Conservation (phyloP, 2,797 vertebrate species). For the Fringilla coelebs region DNA sequence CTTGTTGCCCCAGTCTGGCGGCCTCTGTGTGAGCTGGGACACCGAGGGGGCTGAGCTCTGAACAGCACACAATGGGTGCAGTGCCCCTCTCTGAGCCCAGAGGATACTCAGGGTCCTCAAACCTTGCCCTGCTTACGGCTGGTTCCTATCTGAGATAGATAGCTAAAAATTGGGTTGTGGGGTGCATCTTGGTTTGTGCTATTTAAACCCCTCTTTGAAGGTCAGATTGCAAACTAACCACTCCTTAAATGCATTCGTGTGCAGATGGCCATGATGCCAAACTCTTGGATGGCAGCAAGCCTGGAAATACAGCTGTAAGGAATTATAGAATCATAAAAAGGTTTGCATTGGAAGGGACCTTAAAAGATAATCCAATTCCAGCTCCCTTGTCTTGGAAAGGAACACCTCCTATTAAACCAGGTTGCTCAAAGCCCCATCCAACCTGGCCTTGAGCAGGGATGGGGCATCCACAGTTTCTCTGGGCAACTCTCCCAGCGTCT, state of each 20-base stretch:
- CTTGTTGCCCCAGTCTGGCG: rapidly evolving
- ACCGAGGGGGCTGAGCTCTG: background rate
- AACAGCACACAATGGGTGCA: rapidly evolving
- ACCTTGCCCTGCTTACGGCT: background rate
- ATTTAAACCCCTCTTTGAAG: background rate
- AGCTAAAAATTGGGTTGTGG: background rate
- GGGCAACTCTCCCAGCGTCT: background rate
- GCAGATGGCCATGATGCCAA: background rate
- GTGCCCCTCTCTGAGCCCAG: background rate
- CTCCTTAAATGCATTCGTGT: background rate
- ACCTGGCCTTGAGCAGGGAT: too few species aligned
- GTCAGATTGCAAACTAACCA: background rate
- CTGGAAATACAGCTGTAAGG: background rate
- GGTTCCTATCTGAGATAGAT: background rate
- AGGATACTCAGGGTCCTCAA: background rate
- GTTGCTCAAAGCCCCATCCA: background rate
- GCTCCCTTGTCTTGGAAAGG: background rate
- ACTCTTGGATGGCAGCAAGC: background rate
- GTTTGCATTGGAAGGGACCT: background rate
- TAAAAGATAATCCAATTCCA: background rate
- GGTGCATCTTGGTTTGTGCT: background rate
- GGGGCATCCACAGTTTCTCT: background rate
- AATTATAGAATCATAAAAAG: background rate
- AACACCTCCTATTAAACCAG: background rate
- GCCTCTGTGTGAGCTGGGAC: background rate